A percentile compares a stretch with the other conserved stretches of the same genome.
Conservation (phyloP, 2,888 invertebrate genomes). For the Noctuana brunneofusca region DNA sequence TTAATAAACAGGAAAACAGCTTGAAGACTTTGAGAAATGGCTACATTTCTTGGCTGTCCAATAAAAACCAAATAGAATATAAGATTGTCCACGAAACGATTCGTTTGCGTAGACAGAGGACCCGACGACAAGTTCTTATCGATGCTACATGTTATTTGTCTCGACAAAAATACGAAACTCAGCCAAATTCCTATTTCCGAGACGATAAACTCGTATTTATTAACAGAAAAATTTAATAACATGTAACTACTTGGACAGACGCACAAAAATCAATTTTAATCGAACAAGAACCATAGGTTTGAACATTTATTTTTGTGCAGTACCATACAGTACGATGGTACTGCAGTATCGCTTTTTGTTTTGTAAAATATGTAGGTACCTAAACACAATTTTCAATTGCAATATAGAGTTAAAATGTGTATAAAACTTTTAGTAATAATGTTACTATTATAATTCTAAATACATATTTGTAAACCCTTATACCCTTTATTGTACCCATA, state of each 20-base stretch:
- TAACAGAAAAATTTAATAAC: neutral
- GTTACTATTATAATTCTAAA: too few species aligned
- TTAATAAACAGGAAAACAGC: neutral
- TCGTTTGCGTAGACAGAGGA: constrained; percentile 67
- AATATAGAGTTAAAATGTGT: too few species aligned
- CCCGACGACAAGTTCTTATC: constrained; percentile 75
- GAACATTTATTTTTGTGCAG: too few species aligned
- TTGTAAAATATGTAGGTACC: too few species aligned
- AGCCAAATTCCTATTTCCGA: neutral
- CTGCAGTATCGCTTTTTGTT: too few species aligned
- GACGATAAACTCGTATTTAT: neutral
- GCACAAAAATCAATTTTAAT: too few species aligned
- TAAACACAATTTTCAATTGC: too few species aligned
- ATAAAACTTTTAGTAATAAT: too few species aligned
- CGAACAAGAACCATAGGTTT: too few species aligned
- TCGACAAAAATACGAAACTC: constrained; percentile 31
- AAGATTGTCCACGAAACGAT: constrained; percentile 67
- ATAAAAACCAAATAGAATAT: constrained; percentile 65
- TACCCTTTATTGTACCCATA: too few species aligned
- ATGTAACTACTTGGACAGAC: neutral
- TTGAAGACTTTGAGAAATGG: constrained; percentile 1
- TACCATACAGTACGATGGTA: too few species aligned
- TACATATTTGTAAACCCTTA: too few species aligned
- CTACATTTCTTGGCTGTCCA: constrained; percentile 42
- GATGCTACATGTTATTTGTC: constrained; percentile 76